phyloP scores from a whole-genome alignment of 1,140 invertebrate species.

The Heliothis subflexa region DNA sequence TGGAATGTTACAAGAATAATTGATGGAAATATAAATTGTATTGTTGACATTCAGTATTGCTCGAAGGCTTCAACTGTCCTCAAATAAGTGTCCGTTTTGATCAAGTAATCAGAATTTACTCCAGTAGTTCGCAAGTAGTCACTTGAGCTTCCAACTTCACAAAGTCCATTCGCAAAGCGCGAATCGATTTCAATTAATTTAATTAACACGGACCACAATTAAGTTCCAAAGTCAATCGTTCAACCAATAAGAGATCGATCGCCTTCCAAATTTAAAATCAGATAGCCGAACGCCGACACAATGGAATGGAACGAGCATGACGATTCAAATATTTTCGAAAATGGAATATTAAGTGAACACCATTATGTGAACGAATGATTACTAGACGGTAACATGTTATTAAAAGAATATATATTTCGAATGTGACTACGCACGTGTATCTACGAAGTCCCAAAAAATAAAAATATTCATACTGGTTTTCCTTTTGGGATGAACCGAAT shows the following conservation, averaged over 20 bases:
- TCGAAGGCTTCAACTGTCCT: too few relatives aligned
- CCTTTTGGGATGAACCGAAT: constrained; percentile 10
- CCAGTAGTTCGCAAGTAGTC: constrained; percentile 8
- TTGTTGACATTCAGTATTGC: neutral
- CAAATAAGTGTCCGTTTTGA: too few relatives aligned
- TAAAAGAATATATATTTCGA: constrained; percentile 71
- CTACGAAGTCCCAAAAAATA: constrained; percentile 7
- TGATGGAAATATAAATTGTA: neutral
- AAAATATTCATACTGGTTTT: constrained; percentile 16
- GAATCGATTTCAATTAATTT: constrained; percentile 51
- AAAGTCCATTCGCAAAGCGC: constrained; percentile 3
- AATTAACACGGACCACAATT: constrained; percentile 61
- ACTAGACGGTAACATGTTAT: constrained; percentile 73
- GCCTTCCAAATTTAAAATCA: constrained; percentile 82
- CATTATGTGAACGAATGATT: constrained; percentile 82
- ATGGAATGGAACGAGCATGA: constrained; percentile 83
- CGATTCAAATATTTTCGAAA: constrained; percentile 85
- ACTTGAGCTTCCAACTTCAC: constrained; percentile 2
- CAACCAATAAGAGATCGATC: constrained; percentile 72
- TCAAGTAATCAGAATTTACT: constrained; percentile 8
- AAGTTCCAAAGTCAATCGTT: constrained; percentile 67
- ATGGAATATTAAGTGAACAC: constrained; percentile 85
- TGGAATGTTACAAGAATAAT: constrained; percentile 24
- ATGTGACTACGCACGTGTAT: constrained; percentile 41
- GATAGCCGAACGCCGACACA: constrained; percentile 75